Conservation (phyloP, 2,113 vertebrate species). For the Rynchops niger region DNA sequence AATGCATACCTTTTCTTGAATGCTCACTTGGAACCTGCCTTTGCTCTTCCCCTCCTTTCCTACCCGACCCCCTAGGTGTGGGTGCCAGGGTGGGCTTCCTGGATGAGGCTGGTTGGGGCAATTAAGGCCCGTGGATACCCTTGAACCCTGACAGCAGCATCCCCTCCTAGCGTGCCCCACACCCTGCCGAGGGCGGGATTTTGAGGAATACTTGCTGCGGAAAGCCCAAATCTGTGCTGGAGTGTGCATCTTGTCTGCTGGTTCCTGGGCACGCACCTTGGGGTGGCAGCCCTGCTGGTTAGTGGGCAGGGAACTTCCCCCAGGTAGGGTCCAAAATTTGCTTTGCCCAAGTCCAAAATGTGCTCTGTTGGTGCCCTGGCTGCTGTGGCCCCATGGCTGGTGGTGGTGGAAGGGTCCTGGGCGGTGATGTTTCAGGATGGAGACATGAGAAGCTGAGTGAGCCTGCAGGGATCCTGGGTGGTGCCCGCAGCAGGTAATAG, state of each 20-base stretch:
- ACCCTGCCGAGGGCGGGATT: accelerated
- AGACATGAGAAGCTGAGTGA: neutral
- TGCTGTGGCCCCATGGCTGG: neutral
- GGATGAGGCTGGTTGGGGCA: neutral
- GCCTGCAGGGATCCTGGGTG: neutral
- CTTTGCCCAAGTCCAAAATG: neutral
- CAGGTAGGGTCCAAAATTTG: neutral
- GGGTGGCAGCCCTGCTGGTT: neutral
- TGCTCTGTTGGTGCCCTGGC: too few species aligned
- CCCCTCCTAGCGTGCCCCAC: accelerated
- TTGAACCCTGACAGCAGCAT: neutral
- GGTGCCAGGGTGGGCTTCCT: neutral
- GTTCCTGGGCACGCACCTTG: accelerated
- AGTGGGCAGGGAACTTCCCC: neutral
- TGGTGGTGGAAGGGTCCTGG: neutral
- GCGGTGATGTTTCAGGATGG: neutral
- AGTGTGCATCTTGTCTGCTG: neutral
- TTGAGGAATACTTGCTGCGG: neutral
- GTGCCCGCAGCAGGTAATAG: neutral
- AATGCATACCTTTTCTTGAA: neutral
- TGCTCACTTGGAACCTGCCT: neutral
- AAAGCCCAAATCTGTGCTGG: neutral
- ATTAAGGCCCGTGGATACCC: neutral
- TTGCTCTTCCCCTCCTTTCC: neutral
- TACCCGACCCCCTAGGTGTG: neutral